A percentile compares a stretch with the other conserved stretches of the same genome.
Evolutionary conservation across 2,888 invertebrate genomes (phyloP).

Genomic region (Blastobasis adustella): DNA sequence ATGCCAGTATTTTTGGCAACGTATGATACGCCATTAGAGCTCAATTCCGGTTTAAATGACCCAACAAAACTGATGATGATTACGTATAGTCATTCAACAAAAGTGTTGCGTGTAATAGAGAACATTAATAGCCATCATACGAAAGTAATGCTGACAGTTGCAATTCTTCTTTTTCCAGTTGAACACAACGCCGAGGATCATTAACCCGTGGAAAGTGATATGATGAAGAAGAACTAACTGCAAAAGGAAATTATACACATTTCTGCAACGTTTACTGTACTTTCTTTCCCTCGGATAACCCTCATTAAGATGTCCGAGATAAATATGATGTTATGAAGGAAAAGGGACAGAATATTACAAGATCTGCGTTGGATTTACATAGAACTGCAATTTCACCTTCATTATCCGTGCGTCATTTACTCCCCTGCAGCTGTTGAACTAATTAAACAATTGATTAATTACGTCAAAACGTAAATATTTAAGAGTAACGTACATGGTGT

Average conservation of each 20-base stretch:
- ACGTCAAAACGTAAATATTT: too few species aligned
- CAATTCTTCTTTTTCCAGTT: conserved; percentile 8
- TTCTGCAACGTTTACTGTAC: conserved; percentile 6
- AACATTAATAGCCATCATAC: neutral
- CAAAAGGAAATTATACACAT: conserved; percentile 8
- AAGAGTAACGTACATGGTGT: too few species aligned
- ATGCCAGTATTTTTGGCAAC: too few species aligned
- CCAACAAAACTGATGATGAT: neutral
- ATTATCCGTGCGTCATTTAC: too few species aligned
- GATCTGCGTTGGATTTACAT: neutral
- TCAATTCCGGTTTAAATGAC: neutral
- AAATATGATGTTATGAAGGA: conserved; percentile 1
- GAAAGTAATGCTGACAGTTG: neutral
- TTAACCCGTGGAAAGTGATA: conserved; percentile 7
- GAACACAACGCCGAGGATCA: conserved; percentile 9
- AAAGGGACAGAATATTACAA: neutral
- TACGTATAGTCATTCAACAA: neutral
- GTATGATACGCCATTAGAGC: neutral
- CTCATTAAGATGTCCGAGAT: conserved; percentile 14
- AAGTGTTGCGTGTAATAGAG: neutral
- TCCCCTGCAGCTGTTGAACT: too few species aligned
- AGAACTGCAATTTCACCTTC: neutral
- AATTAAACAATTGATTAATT: too few species aligned
- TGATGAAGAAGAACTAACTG: conserved; percentile 7
- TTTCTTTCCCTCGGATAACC: conserved; percentile 8